Percentiles rank a stretch among this genome's conserved stretches.
phyloP scores from a whole-genome alignment of 2,113 vertebrate species.

The Epinephelus cyanopodus region DNA sequence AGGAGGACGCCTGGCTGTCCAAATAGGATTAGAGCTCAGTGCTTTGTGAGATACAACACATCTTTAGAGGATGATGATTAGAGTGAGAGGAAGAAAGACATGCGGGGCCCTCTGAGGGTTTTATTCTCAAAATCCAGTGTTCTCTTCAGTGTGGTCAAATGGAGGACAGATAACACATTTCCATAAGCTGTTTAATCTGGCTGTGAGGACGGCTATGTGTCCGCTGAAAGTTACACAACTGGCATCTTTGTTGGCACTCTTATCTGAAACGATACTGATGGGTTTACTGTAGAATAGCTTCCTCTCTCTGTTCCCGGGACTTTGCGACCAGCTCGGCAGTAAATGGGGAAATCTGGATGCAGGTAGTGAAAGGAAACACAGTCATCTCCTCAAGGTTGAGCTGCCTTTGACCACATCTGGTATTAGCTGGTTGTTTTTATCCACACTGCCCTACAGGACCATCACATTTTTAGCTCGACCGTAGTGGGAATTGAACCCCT shows the following conservation, averaged over 20 bases:
- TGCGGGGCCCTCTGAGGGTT: slow-evolving; percentile 13
- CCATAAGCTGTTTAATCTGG: slow-evolving; percentile 28
- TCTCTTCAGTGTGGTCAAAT: slow-evolving; percentile 33
- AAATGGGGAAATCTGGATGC: not conserved
- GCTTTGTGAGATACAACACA: slow-evolving; percentile 36
- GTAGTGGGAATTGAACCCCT: not conserved
- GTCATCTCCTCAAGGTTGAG: slow-evolving; percentile 1
- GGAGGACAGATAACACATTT: slow-evolving; percentile 42
- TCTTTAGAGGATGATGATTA: slow-evolving; percentile 46
- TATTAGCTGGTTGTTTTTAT: not conserved
- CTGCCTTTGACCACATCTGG: slow-evolving; percentile 1
- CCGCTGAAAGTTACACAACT: slow-evolving; percentile 24
- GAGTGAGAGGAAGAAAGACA: slow-evolving; percentile 34
- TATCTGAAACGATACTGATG: slow-evolving; percentile 4
- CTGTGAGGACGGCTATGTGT: slow-evolving; percentile 1
- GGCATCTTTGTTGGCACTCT: not conserved
- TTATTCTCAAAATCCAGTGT: slow-evolving; percentile 28
- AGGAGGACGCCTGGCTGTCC: slow-evolving; percentile 20
- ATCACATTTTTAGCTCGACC: not conserved
- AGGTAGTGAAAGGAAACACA: not conserved
- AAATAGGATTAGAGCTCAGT: slow-evolving; percentile 55
- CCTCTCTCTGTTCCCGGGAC: not conserved
- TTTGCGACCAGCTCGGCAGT: not conserved
- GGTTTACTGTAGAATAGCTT: not conserved
- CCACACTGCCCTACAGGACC: not conserved